phyloP scores from a whole-genome alignment of 2,113 vertebrate species.

The Chamaetylas fuelleborni region DNA sequence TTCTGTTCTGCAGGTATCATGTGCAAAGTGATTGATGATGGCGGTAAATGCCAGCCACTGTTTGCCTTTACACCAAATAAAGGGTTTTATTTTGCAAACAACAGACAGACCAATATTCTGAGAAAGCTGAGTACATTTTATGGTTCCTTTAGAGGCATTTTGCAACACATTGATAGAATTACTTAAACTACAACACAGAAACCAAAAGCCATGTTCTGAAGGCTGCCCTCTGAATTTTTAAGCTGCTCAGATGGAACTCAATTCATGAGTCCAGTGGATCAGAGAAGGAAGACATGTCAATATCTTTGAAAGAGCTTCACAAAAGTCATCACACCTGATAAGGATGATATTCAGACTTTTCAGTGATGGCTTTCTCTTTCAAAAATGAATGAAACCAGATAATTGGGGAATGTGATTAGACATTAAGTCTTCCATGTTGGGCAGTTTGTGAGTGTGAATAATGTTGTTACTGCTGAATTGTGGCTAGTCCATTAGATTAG shows the following conservation, averaged over 20 bases:
- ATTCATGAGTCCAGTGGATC: background rate
- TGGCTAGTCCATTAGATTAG: background rate
- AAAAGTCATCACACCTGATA: background rate
- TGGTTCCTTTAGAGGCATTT: background rate
- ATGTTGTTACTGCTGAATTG: background rate
- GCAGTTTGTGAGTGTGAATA: background rate
- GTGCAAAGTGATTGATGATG: background rate
- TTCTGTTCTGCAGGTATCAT: background rate
- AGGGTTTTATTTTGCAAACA: background rate
- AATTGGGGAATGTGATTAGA: background rate
- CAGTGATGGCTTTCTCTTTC: background rate
- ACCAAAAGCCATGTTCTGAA: background rate
- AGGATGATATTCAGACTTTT: background rate
- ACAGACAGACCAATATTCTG: background rate
- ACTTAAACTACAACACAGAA: background rate
- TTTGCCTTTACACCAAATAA: background rate
- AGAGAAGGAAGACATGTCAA: background rate
- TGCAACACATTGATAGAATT: background rate
- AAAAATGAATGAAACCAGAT: background rate
- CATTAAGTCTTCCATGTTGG: background rate
- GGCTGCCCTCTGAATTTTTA: background rate
- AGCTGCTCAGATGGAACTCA: background rate
- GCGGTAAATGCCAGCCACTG: background rate
- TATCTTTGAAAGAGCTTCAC: background rate
- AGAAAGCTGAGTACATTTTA: background rate